These are phyloP conservation scores for Bergia puertoricense DNA, from an alignment of 92 coral and sea anemone genomes.

Conservation along the genomic window DNA sequence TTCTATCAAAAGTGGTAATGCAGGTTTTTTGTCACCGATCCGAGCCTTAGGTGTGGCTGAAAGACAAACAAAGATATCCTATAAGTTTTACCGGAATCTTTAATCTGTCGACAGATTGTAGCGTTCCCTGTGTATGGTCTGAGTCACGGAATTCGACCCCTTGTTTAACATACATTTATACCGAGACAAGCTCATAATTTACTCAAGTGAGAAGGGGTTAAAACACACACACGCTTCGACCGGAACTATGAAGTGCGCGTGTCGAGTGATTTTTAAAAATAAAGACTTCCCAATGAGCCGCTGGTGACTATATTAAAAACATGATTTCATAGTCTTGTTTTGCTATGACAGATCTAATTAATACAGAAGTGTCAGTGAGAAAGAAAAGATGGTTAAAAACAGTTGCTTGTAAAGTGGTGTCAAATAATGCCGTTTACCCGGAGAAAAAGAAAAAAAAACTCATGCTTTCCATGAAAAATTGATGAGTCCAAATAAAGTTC, in stretches of 20 bases:
- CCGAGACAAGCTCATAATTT: conserved; percentile 12
- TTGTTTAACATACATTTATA: conserved; percentile 20
- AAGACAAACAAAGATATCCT: conserved; percentile 35
- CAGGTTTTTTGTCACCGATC: not conserved
- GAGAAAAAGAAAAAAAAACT: not conserved
- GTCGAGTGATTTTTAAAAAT: conserved; percentile 15
- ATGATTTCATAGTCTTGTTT: conserved; percentile 32
- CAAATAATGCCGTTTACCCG: not conserved
- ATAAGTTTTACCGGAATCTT: conserved; percentile 40
- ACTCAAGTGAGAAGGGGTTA: not conserved
- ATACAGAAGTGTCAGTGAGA: conserved; percentile 26
- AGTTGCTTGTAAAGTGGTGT: not conserved
- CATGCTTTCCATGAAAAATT: too few species aligned
- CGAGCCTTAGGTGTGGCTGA: conserved; percentile 22
- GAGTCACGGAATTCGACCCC: conserved; percentile 35
- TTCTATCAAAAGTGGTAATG: not conserved
- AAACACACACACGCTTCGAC: conserved; percentile 29
- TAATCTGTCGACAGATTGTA: conserved; percentile 44
- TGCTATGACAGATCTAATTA: conserved; percentile 30
- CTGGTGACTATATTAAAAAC: conserved; percentile 19
- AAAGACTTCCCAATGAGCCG: conserved; percentile 17
- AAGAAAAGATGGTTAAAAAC: not conserved
- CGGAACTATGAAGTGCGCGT: conserved; percentile 35
- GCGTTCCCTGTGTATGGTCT: conserved; percentile 14
- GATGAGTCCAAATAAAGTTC: not conserved